Evolutionary conservation across 1,140 invertebrate genomes (phyloP).

Genomic region (Sipha flava): DNA sequence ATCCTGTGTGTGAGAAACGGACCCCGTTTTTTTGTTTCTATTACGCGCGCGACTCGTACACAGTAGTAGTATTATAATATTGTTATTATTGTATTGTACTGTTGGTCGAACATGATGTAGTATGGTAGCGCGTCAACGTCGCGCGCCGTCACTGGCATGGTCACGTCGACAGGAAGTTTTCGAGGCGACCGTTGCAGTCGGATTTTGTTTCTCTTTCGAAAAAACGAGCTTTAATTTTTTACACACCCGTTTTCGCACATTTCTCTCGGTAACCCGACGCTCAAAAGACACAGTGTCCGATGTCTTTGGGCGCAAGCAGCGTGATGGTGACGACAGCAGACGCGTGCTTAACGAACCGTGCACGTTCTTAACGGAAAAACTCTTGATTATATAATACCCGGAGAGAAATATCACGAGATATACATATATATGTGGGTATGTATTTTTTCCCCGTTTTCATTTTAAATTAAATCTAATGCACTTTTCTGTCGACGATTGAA

Average conservation of each 20-base stretch:
- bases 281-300: constrained; percentile 12
- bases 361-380: background rate
- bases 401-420: background rate
- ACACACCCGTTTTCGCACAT: no score
- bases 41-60: background rate
- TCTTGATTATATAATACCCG: background rate
- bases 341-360: constrained; percentile 8
- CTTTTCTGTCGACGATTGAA: background rate
- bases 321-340: background rate
- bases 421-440: no score
- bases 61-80: background rate
- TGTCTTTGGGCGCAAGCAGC: background rate
- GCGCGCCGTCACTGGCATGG: no score
- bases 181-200: no score
- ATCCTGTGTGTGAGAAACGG: constrained; percentile 29
- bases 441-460: background rate
- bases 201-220: no score
- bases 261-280: background rate
- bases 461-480: background rate
- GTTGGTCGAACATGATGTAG: no score
- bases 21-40: background rate
- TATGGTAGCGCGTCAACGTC: no score
- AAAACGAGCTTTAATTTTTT: no score
- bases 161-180: background rate
- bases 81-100: no score